Evolutionary conservation across 2,113 vertebrate genomes (phyloP).

Genomic region (Lepus europaeus): DNA sequence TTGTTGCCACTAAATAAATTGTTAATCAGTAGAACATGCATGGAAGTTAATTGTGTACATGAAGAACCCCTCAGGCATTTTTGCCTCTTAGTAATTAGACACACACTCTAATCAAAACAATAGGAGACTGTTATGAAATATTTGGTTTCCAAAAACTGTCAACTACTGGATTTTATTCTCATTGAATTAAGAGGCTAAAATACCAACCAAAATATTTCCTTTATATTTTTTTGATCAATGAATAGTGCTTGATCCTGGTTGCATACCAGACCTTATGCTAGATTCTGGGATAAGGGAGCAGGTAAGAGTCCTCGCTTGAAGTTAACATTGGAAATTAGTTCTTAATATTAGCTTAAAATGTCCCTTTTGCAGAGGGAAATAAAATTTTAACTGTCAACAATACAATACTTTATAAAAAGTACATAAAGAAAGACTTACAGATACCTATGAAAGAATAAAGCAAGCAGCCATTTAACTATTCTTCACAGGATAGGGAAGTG

Average conservation of each 20-base stretch:
- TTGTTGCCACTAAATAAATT: neutral
- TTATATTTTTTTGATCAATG: neutral
- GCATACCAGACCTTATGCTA: neutral
- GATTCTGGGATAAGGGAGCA: neutral
- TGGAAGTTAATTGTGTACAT: neutral
- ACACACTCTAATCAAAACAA: neutral
- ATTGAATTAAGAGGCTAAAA: neutral
- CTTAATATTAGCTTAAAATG: neutral
- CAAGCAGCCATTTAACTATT: neutral
- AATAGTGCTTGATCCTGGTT: neutral
- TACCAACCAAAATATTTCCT: constrained; percentile 15
- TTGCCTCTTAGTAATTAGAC: neutral
- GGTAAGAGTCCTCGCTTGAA: neutral
- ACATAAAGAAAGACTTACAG: neutral
- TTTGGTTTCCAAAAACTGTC: neutral
- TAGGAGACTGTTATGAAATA: neutral
- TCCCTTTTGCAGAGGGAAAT: neutral
- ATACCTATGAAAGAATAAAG: neutral
- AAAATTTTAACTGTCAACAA: neutral
- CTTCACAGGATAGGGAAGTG: neutral
- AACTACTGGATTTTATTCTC: neutral
- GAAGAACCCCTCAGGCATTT: neutral
- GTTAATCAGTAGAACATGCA: neutral
- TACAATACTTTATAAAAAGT: neutral
- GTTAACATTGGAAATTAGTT: neutral